phyloP scores from a whole-genome alignment of 2,888 invertebrate genomes.

The Diplolepis rosae region DNA sequence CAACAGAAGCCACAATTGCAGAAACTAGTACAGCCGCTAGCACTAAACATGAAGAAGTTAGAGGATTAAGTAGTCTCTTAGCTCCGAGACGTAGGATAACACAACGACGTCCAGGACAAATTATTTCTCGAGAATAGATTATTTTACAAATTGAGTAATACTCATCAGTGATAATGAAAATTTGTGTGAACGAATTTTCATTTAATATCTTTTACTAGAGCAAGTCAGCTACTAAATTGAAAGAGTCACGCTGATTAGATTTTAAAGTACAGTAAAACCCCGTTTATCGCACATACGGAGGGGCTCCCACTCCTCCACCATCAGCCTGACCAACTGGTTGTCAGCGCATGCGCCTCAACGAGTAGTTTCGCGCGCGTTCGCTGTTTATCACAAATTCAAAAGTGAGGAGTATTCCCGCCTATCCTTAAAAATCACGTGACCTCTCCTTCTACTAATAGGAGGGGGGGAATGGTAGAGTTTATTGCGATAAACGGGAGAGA shows the following conservation, averaged over 20 bases:
- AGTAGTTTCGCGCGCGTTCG: too few relatives aligned
- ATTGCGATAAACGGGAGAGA: too few relatives aligned
- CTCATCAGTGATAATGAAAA: background rate
- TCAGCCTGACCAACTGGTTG: too few relatives aligned
- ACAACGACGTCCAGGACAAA: slow-evolving; percentile 77
- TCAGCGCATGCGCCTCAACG: too few relatives aligned
- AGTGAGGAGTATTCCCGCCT: too few relatives aligned
- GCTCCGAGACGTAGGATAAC: slow-evolving; percentile 82
- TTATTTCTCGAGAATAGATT: slow-evolving; percentile 63
- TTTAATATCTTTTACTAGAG: background rate
- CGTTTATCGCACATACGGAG: too few relatives aligned
- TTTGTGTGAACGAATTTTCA: background rate
- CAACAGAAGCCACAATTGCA: slow-evolving; percentile 49
- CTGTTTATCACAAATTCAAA: too few relatives aligned
- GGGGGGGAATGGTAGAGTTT: too few relatives aligned
- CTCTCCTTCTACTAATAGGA: background rate
- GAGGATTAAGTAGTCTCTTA: slow-evolving; percentile 76
- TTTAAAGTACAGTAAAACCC: background rate
- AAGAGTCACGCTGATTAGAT: background rate
- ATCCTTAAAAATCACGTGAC: too few relatives aligned
- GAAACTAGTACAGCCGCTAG: slow-evolving; percentile 51
- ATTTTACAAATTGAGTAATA: background rate
- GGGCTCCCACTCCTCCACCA: too few relatives aligned
- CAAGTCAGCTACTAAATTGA: background rate
- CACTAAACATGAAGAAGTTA: slow-evolving; percentile 66